Base-by-base conservation (phyloP, 1,140 invertebrate species). In the Drosophila bocki region DNA sequence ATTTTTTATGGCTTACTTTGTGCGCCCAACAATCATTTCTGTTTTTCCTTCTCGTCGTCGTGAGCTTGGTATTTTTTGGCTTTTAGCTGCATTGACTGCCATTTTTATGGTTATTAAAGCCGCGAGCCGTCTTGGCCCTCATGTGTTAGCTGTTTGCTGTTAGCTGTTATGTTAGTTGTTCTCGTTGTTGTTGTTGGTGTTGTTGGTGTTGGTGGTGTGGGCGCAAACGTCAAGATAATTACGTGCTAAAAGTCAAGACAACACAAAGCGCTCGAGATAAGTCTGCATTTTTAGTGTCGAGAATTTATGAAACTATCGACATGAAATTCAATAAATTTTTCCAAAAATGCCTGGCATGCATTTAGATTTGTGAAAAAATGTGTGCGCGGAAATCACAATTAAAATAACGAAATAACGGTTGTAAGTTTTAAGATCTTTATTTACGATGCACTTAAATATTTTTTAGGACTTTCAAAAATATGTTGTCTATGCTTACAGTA, bases 1-100 rank as follows among this genome's bases (percentile, higher is more conserved):
- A 88, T 88, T 88, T 88, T 88, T 88, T 84, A 88, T 88, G 81
- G 85, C 85, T 88, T 88, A 88, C 74, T 88, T 88, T 88, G 78
- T 69, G 80, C 62, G 81, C 72, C 78, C 80, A 74, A 70, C 80
- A 77, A 62, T 64, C 72, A 62, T 74, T 82, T 84, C 65, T 77
- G 70, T 62, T 72, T 72, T 72, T 74, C 57, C 57, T 53, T 39
- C 19, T 60, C 37, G 29, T 45, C 51, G 51, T 54, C 51, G 51
- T 54, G n/a, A 9, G 67, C 53, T 56, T 47, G 42, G 50, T 67
- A 71, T 75, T 72, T 51, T 56, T 82, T 72, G 67, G 69, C 64
- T 48, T 47, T 51, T 68, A 84, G 77, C 64, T 84, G 81, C 70
- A 84, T 84, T 84, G 70, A 79, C 81, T 70, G 67, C 74, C 72